Conservation (phyloP, 2,888 invertebrate species). For the Leucoma salicis region DNA sequence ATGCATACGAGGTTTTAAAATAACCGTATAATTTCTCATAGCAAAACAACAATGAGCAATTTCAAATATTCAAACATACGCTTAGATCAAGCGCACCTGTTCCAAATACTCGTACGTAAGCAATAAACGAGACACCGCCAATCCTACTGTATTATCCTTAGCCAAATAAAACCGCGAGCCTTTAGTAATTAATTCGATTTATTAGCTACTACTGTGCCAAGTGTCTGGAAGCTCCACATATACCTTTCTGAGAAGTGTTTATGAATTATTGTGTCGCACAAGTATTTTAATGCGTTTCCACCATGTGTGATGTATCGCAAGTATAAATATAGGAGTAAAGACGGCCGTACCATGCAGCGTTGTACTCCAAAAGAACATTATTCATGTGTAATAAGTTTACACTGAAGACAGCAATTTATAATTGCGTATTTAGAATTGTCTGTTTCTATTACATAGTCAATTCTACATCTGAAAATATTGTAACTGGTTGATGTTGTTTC, state of each 20-base stretch:
- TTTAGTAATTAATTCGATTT: conserved; percentile 54
- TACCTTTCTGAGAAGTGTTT: conserved; percentile 36
- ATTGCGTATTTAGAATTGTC: conserved; percentile 20
- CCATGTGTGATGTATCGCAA: conserved; percentile 53
- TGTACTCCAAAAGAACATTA: conserved; percentile 37
- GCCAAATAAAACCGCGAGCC: conserved; percentile 33
- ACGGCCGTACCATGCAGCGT: conserved; percentile 3
- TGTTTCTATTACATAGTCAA: too few relatives aligned
- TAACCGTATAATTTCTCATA: neutral
- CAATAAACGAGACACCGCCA: conserved; percentile 29
- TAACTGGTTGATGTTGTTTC: too few relatives aligned
- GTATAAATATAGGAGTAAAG: conserved; percentile 39
- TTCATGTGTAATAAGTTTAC: conserved; percentile 50
- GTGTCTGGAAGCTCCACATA: conserved; percentile 32
- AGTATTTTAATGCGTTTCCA: conserved; percentile 66
- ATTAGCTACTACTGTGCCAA: conserved; percentile 48
- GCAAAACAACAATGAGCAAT: conserved; percentile 8
- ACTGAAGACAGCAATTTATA: conserved; percentile 42
- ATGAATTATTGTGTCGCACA: conserved; percentile 59
- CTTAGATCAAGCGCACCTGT: conserved; percentile 27
- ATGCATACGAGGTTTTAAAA: neutral
- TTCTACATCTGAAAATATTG: too few relatives aligned
- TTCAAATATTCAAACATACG: conserved; percentile 16
- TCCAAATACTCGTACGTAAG: conserved; percentile 28
- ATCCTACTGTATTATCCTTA: conserved; percentile 32